Base-by-base conservation (phyloP, 2,113 vertebrate species). In the Salvelinus alpinus region DNA sequence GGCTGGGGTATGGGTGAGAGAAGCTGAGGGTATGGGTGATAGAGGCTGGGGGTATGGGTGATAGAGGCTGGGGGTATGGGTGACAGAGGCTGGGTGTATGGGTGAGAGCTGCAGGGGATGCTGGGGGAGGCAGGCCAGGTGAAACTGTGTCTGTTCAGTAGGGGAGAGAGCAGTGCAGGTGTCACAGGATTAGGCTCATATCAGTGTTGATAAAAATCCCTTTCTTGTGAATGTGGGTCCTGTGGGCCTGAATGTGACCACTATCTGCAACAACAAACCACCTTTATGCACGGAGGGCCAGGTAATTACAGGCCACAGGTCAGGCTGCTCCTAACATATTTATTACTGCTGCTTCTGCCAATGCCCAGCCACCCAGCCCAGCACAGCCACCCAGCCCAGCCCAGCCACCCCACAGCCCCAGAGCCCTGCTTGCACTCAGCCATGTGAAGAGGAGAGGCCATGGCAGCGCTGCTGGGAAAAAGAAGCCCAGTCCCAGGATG, bases 271-370 rank as follows among this genome's bases (percentile, higher is more conserved):
- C 91, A 94, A 94, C 87, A 94, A 93, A 83, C 87, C 85, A 89
- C 90, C 93, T 95, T 95, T 94, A 94, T 93, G 80, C 85, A 74
- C 27, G 47, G 74, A 74, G 25, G 59, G 74, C 85, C 90, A 90
- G 90, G 92, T 95, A 95, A 96, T 95, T 94, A 95, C 86, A 92
- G 93, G 94, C 84, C 77, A 83, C 82, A 72, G 93, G 93, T 95
- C 92, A 93, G 92, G 90, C 78, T 38, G 20, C 34, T 75, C 70
- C 2, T 62, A 78, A 20, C 20, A 47, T 80, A 95, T 93, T 84
- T 88, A 91, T 96, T 95, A 93, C 94, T 90, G 5, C 77, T 85
- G 70, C 74, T 54, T 75, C 82, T 87, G 84, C 75, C 80, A 89
- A 84, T 82, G 77, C 91, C 86, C 88, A 78, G 77, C 70, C 60